These are phyloP conservation scores for Chloebia gouldiae DNA, from an alignment of 2,113 vertebrate genomes.

Conservation along the genomic window DNA sequence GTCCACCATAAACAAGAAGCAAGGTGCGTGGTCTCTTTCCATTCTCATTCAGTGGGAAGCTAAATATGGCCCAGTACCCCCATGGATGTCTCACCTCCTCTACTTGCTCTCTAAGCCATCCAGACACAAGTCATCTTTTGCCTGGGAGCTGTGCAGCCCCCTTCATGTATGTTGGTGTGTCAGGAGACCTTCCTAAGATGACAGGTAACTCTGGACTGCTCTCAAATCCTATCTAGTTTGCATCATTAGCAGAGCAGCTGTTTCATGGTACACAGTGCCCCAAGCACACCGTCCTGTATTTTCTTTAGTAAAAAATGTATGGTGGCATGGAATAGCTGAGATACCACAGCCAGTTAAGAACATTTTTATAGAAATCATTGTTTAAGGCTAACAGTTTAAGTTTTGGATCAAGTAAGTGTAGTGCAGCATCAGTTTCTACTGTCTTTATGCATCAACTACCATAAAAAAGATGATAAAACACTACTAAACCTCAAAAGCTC, in stretches of 20 bases:
- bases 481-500: neutral
- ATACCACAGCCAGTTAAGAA: neutral
- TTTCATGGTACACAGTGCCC: neutral
- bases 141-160: neutral
- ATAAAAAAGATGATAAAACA: neutral
- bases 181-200: neutral
- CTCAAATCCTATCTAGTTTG: neutral
- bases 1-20: neutral
- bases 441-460: neutral
- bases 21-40: neutral
- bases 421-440: neutral
- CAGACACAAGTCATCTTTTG: neutral
- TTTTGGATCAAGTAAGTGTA: neutral
- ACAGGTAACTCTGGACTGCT: neutral
- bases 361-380: neutral
- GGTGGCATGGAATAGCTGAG: neutral
- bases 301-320: neutral
- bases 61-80: neutral
- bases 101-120: neutral
- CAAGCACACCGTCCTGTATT: neutral
- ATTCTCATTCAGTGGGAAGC: neutral
- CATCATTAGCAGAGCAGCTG: neutral
- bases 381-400: neutral
- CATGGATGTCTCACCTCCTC: neutral
- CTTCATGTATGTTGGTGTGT: neutral